phyloP scores from a whole-genome alignment of 2,797 vertebrate species.

The Arrhamphus sclerolepis region DNA sequence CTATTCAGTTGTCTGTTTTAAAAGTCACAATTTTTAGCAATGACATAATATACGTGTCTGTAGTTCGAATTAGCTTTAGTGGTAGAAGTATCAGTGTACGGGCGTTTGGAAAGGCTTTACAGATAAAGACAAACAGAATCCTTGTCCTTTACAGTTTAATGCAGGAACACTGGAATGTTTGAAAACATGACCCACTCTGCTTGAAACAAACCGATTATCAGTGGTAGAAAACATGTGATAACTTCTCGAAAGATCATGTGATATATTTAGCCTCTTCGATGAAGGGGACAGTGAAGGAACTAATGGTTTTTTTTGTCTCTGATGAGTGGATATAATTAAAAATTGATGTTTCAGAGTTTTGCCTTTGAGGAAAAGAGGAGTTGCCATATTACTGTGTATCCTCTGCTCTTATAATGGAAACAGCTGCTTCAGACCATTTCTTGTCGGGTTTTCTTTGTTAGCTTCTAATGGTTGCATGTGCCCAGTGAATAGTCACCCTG shows the following conservation, averaged over 20 bases:
- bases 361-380: slow-evolving; percentile 3
- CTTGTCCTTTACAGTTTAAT: not conserved
- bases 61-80: not conserved
- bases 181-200: slow-evolving; percentile 29
- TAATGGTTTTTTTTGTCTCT: slow-evolving; percentile 23
- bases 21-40: slow-evolving; percentile 3
- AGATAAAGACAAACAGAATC: not conserved
- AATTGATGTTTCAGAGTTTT: not conserved
- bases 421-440: slow-evolving; percentile 11
- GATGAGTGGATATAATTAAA: slow-evolving; percentile 26
- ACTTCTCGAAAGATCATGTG: slow-evolving; percentile 62
- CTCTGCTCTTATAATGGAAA: slow-evolving; percentile 16
- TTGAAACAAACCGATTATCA: slow-evolving; percentile 63
- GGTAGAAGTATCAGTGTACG: too few species aligned
- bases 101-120: too few species aligned
- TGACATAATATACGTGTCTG: not conserved
- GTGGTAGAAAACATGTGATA: slow-evolving; percentile 65
- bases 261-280: slow-evolving; percentile 35
- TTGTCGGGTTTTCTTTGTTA: slow-evolving; percentile 39
- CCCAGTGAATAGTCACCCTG: slow-evolving; percentile 30
- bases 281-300: slow-evolving; percentile 30
- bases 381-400: slow-evolving; percentile 5
- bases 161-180: slow-evolving; percentile 16
- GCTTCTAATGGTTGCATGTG: slow-evolving; percentile 40
- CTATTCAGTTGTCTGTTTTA: not conserved